These are phyloP conservation scores for Hippocampus abdominalis DNA, from an alignment of 2,113 vertebrate species.

Conservation along the genomic window DNA sequence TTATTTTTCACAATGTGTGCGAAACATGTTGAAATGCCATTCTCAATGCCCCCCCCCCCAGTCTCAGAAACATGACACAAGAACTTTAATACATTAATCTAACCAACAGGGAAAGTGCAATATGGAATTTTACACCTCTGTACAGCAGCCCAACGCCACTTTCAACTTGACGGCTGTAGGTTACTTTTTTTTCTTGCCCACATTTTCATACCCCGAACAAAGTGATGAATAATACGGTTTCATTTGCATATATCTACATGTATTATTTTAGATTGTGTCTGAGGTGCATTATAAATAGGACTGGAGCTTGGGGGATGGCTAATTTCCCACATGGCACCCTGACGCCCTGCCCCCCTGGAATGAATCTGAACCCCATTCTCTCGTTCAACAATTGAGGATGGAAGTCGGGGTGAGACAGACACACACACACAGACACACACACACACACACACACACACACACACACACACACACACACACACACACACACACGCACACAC, in stretches of 20 bases:
- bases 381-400: not conserved
- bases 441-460: too few species aligned
- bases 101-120: too few species aligned
- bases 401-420: conserved; percentile 13
- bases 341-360: conserved; percentile 4
- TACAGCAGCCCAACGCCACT: too few species aligned
- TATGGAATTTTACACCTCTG: too few species aligned
- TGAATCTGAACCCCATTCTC: conserved; percentile 21
- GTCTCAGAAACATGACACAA: too few species aligned
- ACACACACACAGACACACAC: not conserved
- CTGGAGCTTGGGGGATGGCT: conserved; percentile 20
- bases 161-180: not conserved
- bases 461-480: too few species aligned
- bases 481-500: conserved; percentile 2
- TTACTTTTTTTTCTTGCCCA: not conserved
- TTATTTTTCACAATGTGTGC: too few species aligned
- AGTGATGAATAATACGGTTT: conserved; percentile 2
- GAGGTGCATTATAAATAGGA: conserved; percentile 28
- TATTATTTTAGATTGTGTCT: conserved; percentile 45
- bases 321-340: conserved; percentile 38
- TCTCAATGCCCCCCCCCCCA: too few species aligned
- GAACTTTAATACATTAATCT: too few species aligned
- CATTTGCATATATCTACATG: conserved; percentile 49
- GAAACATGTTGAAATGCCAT: too few species aligned
- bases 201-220: conserved; percentile 7